phyloP scores from a whole-genome alignment of 53 echinoderm and acorn worm species.

The Glandiceps talaboti region DNA sequence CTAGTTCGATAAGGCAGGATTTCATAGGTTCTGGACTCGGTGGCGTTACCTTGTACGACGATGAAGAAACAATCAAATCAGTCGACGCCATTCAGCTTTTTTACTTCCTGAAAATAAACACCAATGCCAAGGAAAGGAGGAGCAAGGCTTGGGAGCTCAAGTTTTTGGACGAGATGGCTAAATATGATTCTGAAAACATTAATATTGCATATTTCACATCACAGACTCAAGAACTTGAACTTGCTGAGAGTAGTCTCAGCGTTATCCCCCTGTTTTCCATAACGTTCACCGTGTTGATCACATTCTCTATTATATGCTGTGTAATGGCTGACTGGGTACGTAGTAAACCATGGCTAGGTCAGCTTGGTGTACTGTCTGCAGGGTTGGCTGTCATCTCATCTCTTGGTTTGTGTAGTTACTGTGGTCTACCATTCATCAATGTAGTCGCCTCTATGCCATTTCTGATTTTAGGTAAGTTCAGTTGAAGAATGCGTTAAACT shows the following conservation, averaged over 20 bases:
- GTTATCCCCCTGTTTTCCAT: background rate
- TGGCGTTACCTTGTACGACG: constrained; percentile 30
- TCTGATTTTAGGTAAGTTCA: constrained; percentile 44
- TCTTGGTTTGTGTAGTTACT: constrained; percentile 42
- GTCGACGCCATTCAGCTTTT: constrained; percentile 14
- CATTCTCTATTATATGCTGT: background rate
- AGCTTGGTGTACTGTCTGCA: constrained; percentile 42
- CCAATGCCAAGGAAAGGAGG: constrained; percentile 7
- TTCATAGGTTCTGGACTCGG: constrained; percentile 60
- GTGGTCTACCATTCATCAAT: constrained; percentile 31
- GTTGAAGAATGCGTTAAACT: background rate
- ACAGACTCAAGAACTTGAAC: background rate
- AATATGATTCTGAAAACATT: background rate
- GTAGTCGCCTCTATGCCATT: constrained; percentile 49
- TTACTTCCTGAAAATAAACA: constrained; percentile 20
- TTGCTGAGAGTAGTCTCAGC: background rate
- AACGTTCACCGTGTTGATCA: background rate
- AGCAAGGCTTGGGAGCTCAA: constrained; percentile 25
- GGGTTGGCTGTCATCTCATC: constrained; percentile 44
- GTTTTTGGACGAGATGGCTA: background rate
- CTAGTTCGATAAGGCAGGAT: too few relatives aligned
- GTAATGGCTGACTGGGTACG: background rate
- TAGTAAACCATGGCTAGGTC: constrained; percentile 22
- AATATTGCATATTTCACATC: background rate
- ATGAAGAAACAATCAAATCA: constrained; percentile 7